Evolutionary conservation across 2,888 invertebrate genomes (phyloP), one percentile per base, ranked within the genome.

Genomic region (Agrenia bidenticulata): DNA sequence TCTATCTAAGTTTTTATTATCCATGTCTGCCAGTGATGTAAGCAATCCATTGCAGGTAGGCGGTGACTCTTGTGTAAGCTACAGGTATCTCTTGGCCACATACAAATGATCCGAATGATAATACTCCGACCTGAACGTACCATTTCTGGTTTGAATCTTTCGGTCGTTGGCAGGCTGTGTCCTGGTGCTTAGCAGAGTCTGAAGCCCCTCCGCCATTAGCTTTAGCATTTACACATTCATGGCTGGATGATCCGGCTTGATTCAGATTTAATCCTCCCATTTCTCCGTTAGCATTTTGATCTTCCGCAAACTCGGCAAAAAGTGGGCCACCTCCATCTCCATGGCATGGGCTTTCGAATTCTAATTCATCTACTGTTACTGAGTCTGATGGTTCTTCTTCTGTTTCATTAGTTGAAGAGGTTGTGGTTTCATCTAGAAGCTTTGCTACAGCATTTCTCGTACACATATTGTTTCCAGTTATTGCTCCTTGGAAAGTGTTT

Each of bases 401-500:
- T 21, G 13, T 45, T 2, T 37, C 51, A 24, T 37, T 17, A 5
- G 37, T 5, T 24, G 26, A 51, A 21, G n/a, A n/a, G n/a, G n/a
- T n/a, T 15, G 53, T 54, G 9, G 54, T 2, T 9, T 24, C 45
- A 17, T 49, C 49, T 11, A 26, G 2, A 9, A 56, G 58, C 15
- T 24, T 41, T 17, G 37, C 15, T 51, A 51, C 53, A 19, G 66
- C 64, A 19, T 63, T 68, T 42, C 62, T 24, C 2, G 74, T 68
- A 37, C 74, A 74, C 41, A 74, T 66, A 19, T 67, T 42, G 37
- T 74, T 74, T 5, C 74, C 74, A 15, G 74, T 72, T 4, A 72
- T 62, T 1, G 67, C 49, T 23, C 68, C 72, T 15, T 60, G 60
- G 56, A 62, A 74, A 7, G 61, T 57, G 11, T 69, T 59, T 41